Percentiles rank a stretch among this genome's conserved stretches.
These are phyloP conservation scores for Amphiprion clarkii DNA, from an alignment of 2,797 vertebrate species.

Conservation along the genomic window DNA sequence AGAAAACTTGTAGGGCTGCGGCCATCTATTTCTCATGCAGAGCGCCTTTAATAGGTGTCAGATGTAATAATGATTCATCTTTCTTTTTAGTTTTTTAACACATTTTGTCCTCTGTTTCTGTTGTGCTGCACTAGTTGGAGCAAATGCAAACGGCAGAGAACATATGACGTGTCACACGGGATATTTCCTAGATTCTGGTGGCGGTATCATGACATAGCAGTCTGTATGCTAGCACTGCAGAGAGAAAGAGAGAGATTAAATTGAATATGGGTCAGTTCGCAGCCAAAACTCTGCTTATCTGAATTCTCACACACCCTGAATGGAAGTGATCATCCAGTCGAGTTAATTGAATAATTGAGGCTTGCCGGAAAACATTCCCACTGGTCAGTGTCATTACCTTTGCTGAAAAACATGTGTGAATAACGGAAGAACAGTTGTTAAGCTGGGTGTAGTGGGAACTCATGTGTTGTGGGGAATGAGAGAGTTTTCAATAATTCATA, in stretches of 20 bases:
- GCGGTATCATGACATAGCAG: constrained; percentile 48
- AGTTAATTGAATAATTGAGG: constrained; percentile 71
- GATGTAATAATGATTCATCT: neutral
- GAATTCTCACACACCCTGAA: constrained; percentile 68
- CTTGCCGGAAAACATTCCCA: constrained; percentile 46
- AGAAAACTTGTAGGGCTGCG: constrained; percentile 8
- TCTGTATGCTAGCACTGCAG: constrained; percentile 22
- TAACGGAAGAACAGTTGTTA: constrained; percentile 35
- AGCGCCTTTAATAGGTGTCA: constrained; percentile 8
- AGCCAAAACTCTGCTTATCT: constrained; percentile 75
- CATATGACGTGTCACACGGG: constrained; percentile 40
- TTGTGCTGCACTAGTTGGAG: neutral
- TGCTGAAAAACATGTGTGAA: constrained; percentile 54
- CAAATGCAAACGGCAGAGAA: constrained; percentile 10
- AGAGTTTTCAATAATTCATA: constrained; percentile 70
- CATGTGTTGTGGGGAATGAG: constrained; percentile 4
- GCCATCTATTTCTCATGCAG: constrained; percentile 40
- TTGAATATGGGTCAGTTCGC: constrained; percentile 75
- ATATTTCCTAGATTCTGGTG: constrained; percentile 46
- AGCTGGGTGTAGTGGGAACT: constrained; percentile 32
- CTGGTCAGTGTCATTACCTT: constrained; percentile 56
- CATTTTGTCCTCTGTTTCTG: neutral
- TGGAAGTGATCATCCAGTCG: constrained; percentile 58
- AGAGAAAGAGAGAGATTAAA: constrained; percentile 59
- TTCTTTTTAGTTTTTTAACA: constrained; percentile 7